Evolutionary conservation across 2,888 invertebrate genomes (phyloP).

Genomic region (Hybos culiciformis): DNA sequence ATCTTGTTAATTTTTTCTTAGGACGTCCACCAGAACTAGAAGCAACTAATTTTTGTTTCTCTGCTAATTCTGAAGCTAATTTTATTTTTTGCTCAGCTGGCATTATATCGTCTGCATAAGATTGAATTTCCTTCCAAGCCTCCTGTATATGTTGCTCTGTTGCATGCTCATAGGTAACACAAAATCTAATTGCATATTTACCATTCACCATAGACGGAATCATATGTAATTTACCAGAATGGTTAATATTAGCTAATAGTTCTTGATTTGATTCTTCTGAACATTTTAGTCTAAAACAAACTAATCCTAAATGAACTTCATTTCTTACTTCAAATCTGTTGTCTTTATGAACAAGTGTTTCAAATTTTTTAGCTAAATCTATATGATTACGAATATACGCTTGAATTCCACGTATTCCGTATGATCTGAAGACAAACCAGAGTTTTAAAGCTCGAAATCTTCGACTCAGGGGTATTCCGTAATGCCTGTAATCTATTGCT

Average conservation of each 20-base stretch:
- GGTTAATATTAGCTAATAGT: conserved; percentile 64
- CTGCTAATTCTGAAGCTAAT: conserved; percentile 2
- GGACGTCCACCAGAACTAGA: conserved; percentile 25
- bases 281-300: conserved; percentile 59
- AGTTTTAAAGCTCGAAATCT: conserved; percentile 74
- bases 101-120: conserved; percentile 45
- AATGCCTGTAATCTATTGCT: conserved; percentile 62
- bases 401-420: conserved; percentile 70
- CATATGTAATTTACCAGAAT: conserved; percentile 74
- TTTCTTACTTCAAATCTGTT: conserved; percentile 63
- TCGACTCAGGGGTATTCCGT: conserved; percentile 75
- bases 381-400: conserved; percentile 73
- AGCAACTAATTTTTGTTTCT: conserved; percentile 13
- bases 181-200: conserved; percentile 65
- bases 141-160: conserved; percentile 52
- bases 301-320: conserved; percentile 59
- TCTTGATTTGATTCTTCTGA: conserved; percentile 61
- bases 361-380: conserved; percentile 60
- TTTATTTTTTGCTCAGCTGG: conserved; percentile 22
- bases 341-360: conserved; percentile 51
- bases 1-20: conserved; percentile 33
- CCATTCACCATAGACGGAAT: conserved; percentile 65
- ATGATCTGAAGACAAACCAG: conserved; percentile 75
- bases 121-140: conserved; percentile 48
- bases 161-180: conserved; percentile 67